Evolutionary conservation across 2,888 invertebrate species (phyloP).

Genomic region (Erebia aethiops): DNA sequence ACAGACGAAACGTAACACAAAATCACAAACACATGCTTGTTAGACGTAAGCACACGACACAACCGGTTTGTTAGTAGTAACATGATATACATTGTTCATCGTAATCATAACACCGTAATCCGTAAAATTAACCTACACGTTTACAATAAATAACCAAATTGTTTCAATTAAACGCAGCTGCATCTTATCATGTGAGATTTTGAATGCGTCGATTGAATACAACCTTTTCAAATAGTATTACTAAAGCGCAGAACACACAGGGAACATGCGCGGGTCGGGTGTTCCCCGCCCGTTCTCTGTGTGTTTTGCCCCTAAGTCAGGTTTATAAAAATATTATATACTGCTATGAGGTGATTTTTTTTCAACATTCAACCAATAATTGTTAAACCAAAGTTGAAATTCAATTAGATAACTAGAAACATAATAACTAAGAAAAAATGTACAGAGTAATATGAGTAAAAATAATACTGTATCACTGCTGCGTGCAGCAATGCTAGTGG

Average conservation of each 20-base stretch:
- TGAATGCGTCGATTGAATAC: conserved; percentile 32
- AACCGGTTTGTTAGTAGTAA: conserved; percentile 82
- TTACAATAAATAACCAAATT: conserved; percentile 76
- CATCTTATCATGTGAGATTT: conserved; percentile 42
- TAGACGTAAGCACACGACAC: conserved; percentile 81
- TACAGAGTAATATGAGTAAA: conserved; percentile 74
- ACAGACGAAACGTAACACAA: conserved; percentile 52
- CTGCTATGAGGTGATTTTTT: conserved; percentile 39
- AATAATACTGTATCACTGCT: conserved; percentile 81
- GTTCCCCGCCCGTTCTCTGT: too few relatives aligned
- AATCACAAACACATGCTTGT: conserved; percentile 81
- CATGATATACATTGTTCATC: conserved; percentile 76
- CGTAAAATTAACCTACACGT: conserved; percentile 68
- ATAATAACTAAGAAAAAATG: conserved; percentile 70
- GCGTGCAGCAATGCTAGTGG: conserved; percentile 67
- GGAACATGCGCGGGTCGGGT: too few relatives aligned
- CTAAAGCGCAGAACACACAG: too few relatives aligned
- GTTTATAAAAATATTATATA: conserved; percentile 33
- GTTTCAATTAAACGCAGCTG: conserved; percentile 69
- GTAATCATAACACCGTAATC: conserved; percentile 66
- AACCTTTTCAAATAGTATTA: conserved; percentile 21
- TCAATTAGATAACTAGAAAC: conserved; percentile 67
- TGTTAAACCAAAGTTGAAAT: conserved; percentile 52
- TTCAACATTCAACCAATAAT: conserved; percentile 42
- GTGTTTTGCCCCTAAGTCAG: too few relatives aligned